Evolutionary conservation across 2,797 vertebrate species (phyloP).

Genomic region (Amblyraja radiata): DNA sequence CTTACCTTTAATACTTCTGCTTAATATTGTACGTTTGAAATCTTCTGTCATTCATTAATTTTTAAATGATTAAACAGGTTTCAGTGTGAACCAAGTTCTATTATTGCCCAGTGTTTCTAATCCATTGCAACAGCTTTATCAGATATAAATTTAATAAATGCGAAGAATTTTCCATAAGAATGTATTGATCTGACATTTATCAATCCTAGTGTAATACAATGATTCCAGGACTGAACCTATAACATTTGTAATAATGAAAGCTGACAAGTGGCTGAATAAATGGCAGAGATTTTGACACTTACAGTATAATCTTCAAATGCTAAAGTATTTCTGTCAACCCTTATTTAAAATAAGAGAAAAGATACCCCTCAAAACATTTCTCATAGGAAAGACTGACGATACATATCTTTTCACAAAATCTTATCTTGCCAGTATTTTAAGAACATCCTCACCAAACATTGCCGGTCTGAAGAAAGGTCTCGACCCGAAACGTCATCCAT

Average conservation of each 20-base stretch:
- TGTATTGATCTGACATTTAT: slow-evolving; percentile 11
- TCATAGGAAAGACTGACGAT: background rate
- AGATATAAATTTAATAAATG: slow-evolving; percentile 17
- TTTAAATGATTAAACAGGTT: background rate
- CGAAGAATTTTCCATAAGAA: background rate
- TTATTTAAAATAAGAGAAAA: background rate
- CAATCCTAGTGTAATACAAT: background rate
- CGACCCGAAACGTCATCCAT: no score
- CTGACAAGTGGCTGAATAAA: slow-evolving; percentile 16
- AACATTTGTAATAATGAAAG: slow-evolving; percentile 26
- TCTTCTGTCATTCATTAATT: slow-evolving; percentile 20
- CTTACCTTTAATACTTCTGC: slow-evolving; percentile 1
- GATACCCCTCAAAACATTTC: background rate
- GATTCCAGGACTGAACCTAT: background rate
- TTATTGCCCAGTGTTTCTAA: background rate
- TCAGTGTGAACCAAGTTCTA: background rate
- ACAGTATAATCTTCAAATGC: background rate
- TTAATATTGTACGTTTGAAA: background rate
- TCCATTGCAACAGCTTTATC: slow-evolving; percentile 9
- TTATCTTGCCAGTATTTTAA: background rate
- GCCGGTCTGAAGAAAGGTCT: no score
- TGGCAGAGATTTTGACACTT: slow-evolving; percentile 19
- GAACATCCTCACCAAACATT: background rate
- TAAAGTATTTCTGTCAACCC: slow-evolving; percentile 4
- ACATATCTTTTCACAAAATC: background rate